Evolutionary conservation across 2,113 vertebrate species (phyloP).

Genomic region (Pteropus alecto): DNA sequence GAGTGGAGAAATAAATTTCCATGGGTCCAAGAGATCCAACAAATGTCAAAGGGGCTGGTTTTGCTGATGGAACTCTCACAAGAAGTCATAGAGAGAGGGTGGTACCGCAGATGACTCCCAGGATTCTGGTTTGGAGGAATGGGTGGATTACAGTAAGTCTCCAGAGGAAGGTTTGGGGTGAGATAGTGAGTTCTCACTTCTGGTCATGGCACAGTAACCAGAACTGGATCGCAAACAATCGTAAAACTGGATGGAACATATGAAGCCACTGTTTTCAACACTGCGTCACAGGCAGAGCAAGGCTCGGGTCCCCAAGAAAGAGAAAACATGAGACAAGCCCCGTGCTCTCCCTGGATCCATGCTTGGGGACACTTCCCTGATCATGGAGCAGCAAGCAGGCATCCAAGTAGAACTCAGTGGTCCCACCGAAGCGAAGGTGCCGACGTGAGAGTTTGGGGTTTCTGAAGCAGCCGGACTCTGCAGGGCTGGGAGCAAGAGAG

Average conservation of each 20-base stretch:
- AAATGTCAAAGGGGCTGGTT: background rate
- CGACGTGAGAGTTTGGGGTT: background rate
- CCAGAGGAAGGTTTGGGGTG: background rate
- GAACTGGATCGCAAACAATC: too few species aligned
- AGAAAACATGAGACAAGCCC: background rate
- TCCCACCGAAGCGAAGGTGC: background rate
- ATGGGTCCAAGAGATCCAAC: background rate
- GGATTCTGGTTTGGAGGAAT: background rate
- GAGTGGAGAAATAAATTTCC: rapidly evolving
- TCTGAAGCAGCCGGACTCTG: too few species aligned
- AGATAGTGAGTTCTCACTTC: background rate
- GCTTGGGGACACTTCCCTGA: background rate
- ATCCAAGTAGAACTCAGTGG: rapidly evolving
- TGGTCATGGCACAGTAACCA: background rate
- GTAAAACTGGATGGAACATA: too few species aligned
- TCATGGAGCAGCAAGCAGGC: rapidly evolving
- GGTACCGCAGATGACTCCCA: background rate
- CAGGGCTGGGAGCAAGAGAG: background rate
- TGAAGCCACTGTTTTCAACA: background rate
- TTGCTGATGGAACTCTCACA: background rate
- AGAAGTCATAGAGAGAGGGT: background rate
- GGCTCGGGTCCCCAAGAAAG: background rate
- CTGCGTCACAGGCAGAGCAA: background rate
- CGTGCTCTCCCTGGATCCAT: background rate
- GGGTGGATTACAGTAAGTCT: rapidly evolving